phyloP scores from a whole-genome alignment of 2,888 invertebrate genomes.

The Ophion ellenae region DNA sequence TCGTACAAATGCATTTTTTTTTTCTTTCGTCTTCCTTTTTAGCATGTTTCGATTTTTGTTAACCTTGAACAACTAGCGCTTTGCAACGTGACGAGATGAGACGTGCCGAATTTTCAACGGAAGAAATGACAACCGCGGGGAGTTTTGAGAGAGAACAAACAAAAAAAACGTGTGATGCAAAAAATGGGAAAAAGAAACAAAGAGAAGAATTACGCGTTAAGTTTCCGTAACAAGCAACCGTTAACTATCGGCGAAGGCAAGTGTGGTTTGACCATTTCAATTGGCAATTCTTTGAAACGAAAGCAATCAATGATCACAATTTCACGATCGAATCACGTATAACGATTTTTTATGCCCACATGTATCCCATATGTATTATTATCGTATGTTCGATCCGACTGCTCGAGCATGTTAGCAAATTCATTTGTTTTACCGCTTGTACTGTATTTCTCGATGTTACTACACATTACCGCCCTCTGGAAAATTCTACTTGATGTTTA shows the following conservation, averaged over 20 bases:
- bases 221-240: conserved; percentile 80
- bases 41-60: conserved; percentile 50
- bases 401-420: conserved; percentile 66
- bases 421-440: conserved; percentile 54
- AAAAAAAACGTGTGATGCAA: conserved; percentile 12
- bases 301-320: background rate
- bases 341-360: conserved; percentile 4
- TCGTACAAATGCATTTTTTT: background rate
- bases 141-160: conserved; percentile 2
- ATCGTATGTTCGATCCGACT: conserved; percentile 37
- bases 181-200: conserved; percentile 21
- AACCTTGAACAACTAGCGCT: background rate
- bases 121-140: background rate
- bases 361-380: conserved; percentile 15
- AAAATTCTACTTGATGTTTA: conserved; percentile 25
- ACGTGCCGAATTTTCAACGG: conserved; percentile 19
- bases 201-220: conserved; percentile 39
- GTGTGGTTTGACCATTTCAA: conserved; percentile 73
- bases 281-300: background rate
- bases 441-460: conserved; percentile 37
- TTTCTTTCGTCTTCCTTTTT: conserved; percentile 22
- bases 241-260: conserved; percentile 83
- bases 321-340: conserved; percentile 23
- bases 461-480: conserved; percentile 6
- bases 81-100: conserved; percentile 9